Evolutionary conservation across 2,113 vertebrate species (phyloP), one percentile per base, ranked within the genome.

Genomic region (Pongo abelii): DNA sequence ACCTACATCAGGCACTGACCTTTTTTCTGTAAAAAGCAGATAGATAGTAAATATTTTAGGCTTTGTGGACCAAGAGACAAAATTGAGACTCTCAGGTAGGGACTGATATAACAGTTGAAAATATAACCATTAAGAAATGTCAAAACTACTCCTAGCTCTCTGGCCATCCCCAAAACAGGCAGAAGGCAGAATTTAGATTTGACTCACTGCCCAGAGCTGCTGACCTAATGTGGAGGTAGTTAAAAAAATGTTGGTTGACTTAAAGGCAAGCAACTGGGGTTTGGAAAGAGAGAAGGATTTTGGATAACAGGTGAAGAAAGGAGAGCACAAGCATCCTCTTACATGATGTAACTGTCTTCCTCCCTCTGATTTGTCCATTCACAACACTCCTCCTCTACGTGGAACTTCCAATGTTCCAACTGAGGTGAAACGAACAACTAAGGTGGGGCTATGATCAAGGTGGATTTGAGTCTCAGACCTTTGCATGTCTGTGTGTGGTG

Each of bases 321-420:
- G 6, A 70, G 27, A 16, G 5, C 17, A 23, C 0, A 3, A 38
- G 50, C 10, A 8, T 30, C 30, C 38, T 32, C 0, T 10, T 38
- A 32, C 1, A 6, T 40, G 10, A 27, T 30, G 23, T 32, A 6
- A 8, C 50, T 1, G 0, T 32, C 57, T 59, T 67, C 3, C n/a
- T 40, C 46, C 57, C 57, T 78, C 18, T 9, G 18, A 32, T 12
- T 70, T 9, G 25, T 50, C 35, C 55, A 14, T 40, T 77, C 52
- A 57, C 61, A 8, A 9, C 64, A 16, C 17, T 64, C 64, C 67
- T 48, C 20, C 32, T 6, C 61, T 12, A 20, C 11, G 22, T 27
- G 22, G 64, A 61, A n/a, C 35, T 72, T 23, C 20, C 35, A 22
- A 9, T 11, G 17, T 13, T 85, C 59, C 30, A 59, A 59, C 43